Base-by-base conservation (phyloP, 2,888 invertebrate species). In the Euplagia quadripunctaria region DNA sequence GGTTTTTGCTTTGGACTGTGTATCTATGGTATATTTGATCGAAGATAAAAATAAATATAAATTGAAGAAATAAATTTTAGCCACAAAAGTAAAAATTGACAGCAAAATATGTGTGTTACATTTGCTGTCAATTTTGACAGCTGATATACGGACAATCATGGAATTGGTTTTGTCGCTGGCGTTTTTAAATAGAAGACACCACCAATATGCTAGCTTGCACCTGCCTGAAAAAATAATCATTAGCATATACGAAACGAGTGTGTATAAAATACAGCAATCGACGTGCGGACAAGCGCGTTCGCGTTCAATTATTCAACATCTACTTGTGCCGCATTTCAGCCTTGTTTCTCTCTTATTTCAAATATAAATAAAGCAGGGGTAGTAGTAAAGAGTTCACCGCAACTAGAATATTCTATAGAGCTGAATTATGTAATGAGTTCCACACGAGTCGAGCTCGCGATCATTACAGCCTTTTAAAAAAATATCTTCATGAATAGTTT, bases 391-490 rank as follows among this genome's bases (percentile, higher is more conserved):
- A 72, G 74, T 69, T 70, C 78, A 51, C 71, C 78, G 77, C 78
- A 74, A 70, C 75, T 82, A 79, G 81, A 84, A 85, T 85, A 85
- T 85, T 85, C 83, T 79, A 84, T 85, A 68, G 70, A 80, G 72
- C 55, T 64, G 78, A 70, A 70, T 63, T 75, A 61, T 66, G 79
- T 86, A 86, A 85, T 82, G 84, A 86, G 81, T 79, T 72, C 63
- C 73, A 71, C 76, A 64, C 61, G 73, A 86, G 84, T 82, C 79
- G 85, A 84, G 75, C 71, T 70, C 58, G 75, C 76, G 46, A 51
- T 58, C 64, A 75, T 73, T 71, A 11, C 71, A 51, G 64, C 65
- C 46, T 80, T 79, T 75, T 49, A 67, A 72, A 71, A 31, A 31
- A 52, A 58, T 55, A 51, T 46, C 43, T 46, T 46, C 43, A 73